Conservation (phyloP, 2,797 vertebrate genomes). For the Protonibea diacanthus region DNA sequence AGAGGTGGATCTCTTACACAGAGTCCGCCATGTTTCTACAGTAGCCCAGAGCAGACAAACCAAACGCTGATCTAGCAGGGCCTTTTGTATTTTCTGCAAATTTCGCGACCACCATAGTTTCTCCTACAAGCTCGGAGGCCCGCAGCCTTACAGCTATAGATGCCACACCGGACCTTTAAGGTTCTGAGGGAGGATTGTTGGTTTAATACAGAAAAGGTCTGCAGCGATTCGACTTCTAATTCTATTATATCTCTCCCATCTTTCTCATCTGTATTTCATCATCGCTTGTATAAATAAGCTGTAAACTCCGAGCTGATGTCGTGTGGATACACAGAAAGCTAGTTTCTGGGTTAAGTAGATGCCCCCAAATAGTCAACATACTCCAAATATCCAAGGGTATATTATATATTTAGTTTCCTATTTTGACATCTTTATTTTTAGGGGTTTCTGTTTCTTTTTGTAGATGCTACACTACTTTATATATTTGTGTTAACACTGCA, state of each 20-base stretch:
- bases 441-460: not conserved
- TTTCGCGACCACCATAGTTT: too few species aligned
- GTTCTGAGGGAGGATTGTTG: too few species aligned
- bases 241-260: not conserved
- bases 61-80: too few species aligned
- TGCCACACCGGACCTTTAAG: too few species aligned
- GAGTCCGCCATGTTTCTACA: too few species aligned
- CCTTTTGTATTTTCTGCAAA: too few species aligned
- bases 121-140: too few species aligned
- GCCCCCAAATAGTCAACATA: not conserved
- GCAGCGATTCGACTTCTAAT: too few species aligned
- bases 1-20: too few species aligned
- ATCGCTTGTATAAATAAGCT: slow-evolving; percentile 1
- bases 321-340: not conserved
- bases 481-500: not conserved
- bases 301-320: slow-evolving; percentile 3
- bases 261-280: slow-evolving; percentile 12
- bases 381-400: not conserved
- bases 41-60: too few species aligned
- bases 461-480: not conserved
- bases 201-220: too few species aligned
- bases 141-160: too few species aligned
- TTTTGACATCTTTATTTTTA: not conserved
- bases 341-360: not conserved
- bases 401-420: not conserved